Evolutionary conservation across 2,113 vertebrate species (phyloP), one percentile per base, ranked within the genome.

Genomic region (Otolemur garnettii): DNA sequence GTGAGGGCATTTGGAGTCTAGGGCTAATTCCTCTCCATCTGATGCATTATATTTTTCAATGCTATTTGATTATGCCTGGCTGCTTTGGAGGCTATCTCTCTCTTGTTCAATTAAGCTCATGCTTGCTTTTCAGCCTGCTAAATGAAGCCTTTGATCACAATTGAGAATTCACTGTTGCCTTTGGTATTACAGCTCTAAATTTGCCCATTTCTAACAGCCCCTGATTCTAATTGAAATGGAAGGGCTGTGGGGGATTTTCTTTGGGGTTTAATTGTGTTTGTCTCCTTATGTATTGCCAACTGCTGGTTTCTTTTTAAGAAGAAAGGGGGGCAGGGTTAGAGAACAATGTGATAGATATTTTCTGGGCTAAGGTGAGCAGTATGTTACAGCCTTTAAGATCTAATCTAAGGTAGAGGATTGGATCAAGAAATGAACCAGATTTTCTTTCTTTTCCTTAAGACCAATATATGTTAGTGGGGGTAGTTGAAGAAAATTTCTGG

Each of bases 81-180:
- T 95, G 95, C 89, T 81, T 93, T 64, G 42, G 97, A 97, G 96
- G 64, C 8, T 0, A 53, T 95, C 79, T 96, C 84, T 97, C 87
- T 97, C 93, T 97, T 81, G 55, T 97, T 96, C 97, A 97, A 87
- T 98, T 97, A 97, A 97, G 79, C 92, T 93, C 8, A 7, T 90
- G 92, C 96, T 97, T 96, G 69, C 96, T 97, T 94, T 97, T 93
- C 79, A 96, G 92, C 71, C 90, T 96, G 96, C 92, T 97, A 97
- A 98, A 97, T 97, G 97, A 94, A 97, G 89, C 90, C 79, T 96
- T 96, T 96, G 96, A 94, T 95, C 92, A 94, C 96, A 97, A 96
- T 84, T 83, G 97, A 97, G 96, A 97, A 97, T 96, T 97, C 91
- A 74, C 82, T 95, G 95, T 96, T 97, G 96, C 95, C 42, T 14